Evolutionary conservation across 2,888 invertebrate species (phyloP), one percentile per base, ranked within the genome.

Genomic region (Labia minor): DNA sequence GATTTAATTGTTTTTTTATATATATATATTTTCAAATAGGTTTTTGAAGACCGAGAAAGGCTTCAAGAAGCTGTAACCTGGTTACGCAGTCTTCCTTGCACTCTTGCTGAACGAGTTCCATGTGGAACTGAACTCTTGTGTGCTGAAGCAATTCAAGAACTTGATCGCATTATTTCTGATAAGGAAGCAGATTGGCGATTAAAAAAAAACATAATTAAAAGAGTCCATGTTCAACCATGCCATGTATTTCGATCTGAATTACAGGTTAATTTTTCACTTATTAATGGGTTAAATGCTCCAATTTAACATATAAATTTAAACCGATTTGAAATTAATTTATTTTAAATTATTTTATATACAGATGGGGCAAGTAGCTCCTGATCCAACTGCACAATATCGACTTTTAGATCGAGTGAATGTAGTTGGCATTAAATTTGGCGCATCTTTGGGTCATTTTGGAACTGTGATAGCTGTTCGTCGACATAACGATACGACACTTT

Each of bases 351-450:
- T 49, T 14, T 49, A 8, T 49, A 49, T 73, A 66, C 83, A 83
- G 72, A 75, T 83, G 37, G 82, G 83, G 3, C 79, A 79, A 68
- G 72, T 82, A 26, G 76, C 82, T 6, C 90, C 93, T 0, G 93
- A 93, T 77, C 78, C 84, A 0, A 80, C 79, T 8, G 84, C 86
- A 0, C 82, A 81, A 66, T 89, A 83, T 78, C 75, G 80, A 69
- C 75, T 97, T 69, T 87, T 90, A 73, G 96, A 98, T 79, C 83
- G 97, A 65, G 86, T 98, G 49, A 49, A 49, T 49, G 14, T 49
- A 49, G 49, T 49, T 49, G 49, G 49, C 2, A n/a, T 49, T n/a
- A 49, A 49, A 49, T 49, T 49, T 14, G 49, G 49, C 16, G 3
- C 49, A n/a, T n/a, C 49, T 49, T 2, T 49, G 49, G 49, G 49